These are phyloP conservation scores for Halocaridina rubra DNA, from an alignment of 2,888 invertebrate species.

Conservation along the genomic window DNA sequence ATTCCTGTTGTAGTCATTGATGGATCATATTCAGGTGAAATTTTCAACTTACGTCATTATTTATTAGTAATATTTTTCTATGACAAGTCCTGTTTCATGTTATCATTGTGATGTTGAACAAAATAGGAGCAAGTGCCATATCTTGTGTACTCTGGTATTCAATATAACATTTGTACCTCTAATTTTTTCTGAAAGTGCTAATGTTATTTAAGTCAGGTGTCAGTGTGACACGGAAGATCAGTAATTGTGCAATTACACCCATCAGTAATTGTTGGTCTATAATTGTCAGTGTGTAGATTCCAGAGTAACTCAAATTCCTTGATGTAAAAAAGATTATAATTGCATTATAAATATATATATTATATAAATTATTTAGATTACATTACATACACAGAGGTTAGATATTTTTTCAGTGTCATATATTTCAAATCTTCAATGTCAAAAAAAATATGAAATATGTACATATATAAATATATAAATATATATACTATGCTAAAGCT, in stretches of 20 bases:
- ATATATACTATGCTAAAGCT: background rate
- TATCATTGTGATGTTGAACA: background rate
- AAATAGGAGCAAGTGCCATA: background rate
- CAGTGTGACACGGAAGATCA: background rate
- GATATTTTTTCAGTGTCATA: conserved; percentile 17
- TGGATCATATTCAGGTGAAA: background rate
- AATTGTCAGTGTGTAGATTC: conserved; percentile 18
- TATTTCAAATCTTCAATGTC: conserved; percentile 5
- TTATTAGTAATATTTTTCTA: background rate
- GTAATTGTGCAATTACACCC: conserved; percentile 3
- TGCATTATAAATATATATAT: background rate
- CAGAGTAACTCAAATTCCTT: conserved; percentile 9
- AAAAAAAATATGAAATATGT: background rate
- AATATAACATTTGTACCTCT: background rate
- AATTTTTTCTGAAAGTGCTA: background rate
- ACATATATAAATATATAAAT: background rate
- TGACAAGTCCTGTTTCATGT: background rate
- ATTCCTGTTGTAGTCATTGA: background rate
- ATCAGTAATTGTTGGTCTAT: background rate
- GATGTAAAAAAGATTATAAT: background rate
- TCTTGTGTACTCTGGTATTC: too few relatives aligned
- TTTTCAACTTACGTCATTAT: background rate
- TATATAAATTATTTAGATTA: background rate
- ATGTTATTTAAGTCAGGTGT: conserved; percentile 5
- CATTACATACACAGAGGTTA: background rate